Evolutionary conservation across 2,113 vertebrate species (phyloP).

Genomic region (Lethenteron camtschaticum): DNA sequence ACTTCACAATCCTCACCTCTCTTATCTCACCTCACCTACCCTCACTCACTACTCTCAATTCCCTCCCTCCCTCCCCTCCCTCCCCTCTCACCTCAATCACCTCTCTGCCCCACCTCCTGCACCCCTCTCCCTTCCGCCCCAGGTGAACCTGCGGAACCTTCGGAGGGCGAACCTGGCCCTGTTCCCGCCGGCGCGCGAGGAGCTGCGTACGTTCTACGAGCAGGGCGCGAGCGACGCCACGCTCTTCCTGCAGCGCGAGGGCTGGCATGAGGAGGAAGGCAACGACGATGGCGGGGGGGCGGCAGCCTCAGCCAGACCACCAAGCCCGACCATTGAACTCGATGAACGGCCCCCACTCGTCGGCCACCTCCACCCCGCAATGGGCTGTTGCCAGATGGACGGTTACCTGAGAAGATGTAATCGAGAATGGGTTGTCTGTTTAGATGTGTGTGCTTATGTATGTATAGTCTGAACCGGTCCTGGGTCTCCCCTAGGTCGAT

Average conservation of each 20-base stretch:
- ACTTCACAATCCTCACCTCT: background rate
- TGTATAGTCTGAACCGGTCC: too few species aligned
- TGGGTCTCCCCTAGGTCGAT: too few species aligned
- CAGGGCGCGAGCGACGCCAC: conserved; percentile 40
- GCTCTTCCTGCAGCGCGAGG: conserved; percentile 36
- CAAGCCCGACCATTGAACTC: too few species aligned
- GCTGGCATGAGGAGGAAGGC: conserved; percentile 26
- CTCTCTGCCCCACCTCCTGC: background rate
- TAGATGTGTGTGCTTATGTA: too few species aligned
- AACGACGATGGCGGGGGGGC: background rate
- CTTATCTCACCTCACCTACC: background rate
- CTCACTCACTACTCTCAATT: background rate
- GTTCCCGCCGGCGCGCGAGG: conserved; percentile 33
- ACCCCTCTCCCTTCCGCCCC: conserved; percentile 8
- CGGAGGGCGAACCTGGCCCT: conserved; percentile 36
- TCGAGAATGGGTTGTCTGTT: too few species aligned
- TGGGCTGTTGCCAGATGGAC: too few species aligned
- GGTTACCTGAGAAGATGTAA: too few species aligned
- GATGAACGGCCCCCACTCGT: too few species aligned
- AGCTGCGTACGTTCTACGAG: conserved; percentile 27
- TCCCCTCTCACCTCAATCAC: background rate
- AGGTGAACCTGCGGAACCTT: conserved; percentile 52
- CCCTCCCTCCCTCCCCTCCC: background rate
- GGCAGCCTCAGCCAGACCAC: too few species aligned
- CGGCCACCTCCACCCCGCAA: too few species aligned